A percentile compares a stretch with the other conserved stretches of the same genome.
Conservation (phyloP, 2,888 invertebrate genomes). For the Nymphalis c-album region DNA sequence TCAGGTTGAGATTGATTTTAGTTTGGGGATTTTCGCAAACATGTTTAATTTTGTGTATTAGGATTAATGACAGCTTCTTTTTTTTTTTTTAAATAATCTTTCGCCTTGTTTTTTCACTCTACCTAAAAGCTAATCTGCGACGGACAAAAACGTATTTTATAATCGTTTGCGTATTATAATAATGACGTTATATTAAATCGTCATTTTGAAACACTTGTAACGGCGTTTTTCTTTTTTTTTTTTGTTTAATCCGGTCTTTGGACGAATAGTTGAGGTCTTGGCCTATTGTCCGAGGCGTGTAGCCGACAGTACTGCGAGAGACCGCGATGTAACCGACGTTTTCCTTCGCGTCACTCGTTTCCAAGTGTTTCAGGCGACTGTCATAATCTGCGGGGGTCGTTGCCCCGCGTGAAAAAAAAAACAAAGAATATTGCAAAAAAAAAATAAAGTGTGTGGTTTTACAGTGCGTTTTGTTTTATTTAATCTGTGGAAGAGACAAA, state of each 20-base stretch:
- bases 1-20: background rate
- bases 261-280: too few relatives aligned
- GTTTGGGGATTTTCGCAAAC: background rate
- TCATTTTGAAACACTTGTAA: too few relatives aligned
- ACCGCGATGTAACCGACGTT: background rate
- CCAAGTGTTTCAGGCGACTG: constrained; percentile 48
- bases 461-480: constrained; percentile 42
- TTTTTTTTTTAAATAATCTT: background rate
- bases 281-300: background rate
- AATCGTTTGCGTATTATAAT: too few relatives aligned
- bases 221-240: too few relatives aligned
- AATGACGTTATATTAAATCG: too few relatives aligned
- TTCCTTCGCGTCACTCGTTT: constrained; percentile 2
- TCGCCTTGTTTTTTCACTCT: background rate
- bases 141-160: constrained; percentile 42
- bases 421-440: constrained; percentile 22
- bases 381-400: constrained; percentile 70
- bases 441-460: constrained; percentile 43
- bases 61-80: background rate
- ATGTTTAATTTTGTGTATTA: background rate
- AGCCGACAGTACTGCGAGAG: background rate
- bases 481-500: constrained; percentile 39
- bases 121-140: constrained; percentile 46
- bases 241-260: too few relatives aligned
- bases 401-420: constrained; percentile 35